Base-by-base conservation (phyloP, 1,140 invertebrate genomes). In the Centruroides vittatus region DNA sequence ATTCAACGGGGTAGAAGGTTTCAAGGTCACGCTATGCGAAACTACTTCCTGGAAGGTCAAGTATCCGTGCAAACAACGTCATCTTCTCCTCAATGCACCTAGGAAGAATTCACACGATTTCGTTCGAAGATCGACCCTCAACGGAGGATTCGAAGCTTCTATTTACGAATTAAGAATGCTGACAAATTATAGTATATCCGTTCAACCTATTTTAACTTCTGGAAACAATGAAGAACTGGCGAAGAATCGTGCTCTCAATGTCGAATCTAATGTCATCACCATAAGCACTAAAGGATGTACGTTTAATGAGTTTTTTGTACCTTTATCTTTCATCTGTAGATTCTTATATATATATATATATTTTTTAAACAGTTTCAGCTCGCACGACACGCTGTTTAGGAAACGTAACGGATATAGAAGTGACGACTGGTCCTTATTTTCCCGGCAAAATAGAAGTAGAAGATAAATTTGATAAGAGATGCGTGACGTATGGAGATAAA, bases 141-240 rank as follows among this genome's bases (percentile, higher is more conserved):
- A 47, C 1, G 56, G 63, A 9, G 47, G 35, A 3, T 67, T 55
- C 46, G 53, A 66, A 56, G 67, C 65, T 6, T n/a, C 48, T 3
- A 52, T 69, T 12, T 60, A 54, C 46, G 67, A 62, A 50, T 61
- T 72, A 5, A 56, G 68, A 36, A 87, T 87, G 85, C 80, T 85
- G 23, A 87, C 86, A 13, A 86, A 83, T 50, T 88, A 88, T 70
- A 84, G 84, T 9, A 84, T 88, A 65, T 81, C 85, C 73, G 82
- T 88, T 13, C 74, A 78, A 23, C 80, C 82, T 0, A 67, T 78
- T 41, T 41, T 41, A 6, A 8, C 8, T 41, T 41, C 41, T 41
- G 5, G 8, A 6, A 41, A 41, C 41, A 41, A 41, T 6, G 41
- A 41, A 5, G 41, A 41, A 5, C 5, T 6, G 5, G 41, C 41